Conservation (phyloP, 2,888 invertebrate species). For the Anthophora plumipes region DNA sequence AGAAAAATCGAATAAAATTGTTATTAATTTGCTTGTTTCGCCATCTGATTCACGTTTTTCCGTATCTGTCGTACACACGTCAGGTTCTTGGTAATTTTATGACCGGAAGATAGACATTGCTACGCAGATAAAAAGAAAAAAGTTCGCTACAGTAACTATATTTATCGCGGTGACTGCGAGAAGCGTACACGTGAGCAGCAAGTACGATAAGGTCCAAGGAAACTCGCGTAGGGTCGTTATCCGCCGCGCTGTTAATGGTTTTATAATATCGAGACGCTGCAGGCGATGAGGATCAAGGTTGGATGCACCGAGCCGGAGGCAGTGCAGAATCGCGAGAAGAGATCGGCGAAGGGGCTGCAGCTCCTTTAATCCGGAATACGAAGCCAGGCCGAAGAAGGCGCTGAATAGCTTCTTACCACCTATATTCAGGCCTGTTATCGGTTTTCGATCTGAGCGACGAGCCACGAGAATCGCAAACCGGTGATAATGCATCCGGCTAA, state of each 20-base stretch:
- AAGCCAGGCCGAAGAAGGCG: constrained; percentile 41
- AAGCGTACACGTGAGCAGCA: constrained; percentile 1
- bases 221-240: background rate
- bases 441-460: constrained; percentile 76
- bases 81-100: too few relatives aligned
- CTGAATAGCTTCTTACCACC: constrained; percentile 60
- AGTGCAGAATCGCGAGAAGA: constrained; percentile 48
- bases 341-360: constrained; percentile 36
- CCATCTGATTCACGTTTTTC: too few relatives aligned
- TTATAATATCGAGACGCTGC: constrained; percentile 50
- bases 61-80: too few relatives aligned
- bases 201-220: constrained; percentile 34
- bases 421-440: constrained; percentile 63
- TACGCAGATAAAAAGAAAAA: too few relatives aligned
- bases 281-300: constrained; percentile 27
- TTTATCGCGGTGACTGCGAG: too few relatives aligned
- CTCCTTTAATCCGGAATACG: constrained; percentile 60
- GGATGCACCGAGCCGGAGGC: constrained; percentile 39
- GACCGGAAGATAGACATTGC: too few relatives aligned
- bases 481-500: constrained; percentile 77
- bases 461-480: constrained; percentile 66
- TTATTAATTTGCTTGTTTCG: too few relatives aligned
- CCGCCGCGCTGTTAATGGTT: constrained; percentile 58
- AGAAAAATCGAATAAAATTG: too few relatives aligned
- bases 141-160: too few relatives aligned